Percentiles rank a stretch among this genome's conserved stretches.
These are phyloP conservation scores for Zophobas morio DNA, from an alignment of 1,140 invertebrate species.

Conservation along the genomic window DNA sequence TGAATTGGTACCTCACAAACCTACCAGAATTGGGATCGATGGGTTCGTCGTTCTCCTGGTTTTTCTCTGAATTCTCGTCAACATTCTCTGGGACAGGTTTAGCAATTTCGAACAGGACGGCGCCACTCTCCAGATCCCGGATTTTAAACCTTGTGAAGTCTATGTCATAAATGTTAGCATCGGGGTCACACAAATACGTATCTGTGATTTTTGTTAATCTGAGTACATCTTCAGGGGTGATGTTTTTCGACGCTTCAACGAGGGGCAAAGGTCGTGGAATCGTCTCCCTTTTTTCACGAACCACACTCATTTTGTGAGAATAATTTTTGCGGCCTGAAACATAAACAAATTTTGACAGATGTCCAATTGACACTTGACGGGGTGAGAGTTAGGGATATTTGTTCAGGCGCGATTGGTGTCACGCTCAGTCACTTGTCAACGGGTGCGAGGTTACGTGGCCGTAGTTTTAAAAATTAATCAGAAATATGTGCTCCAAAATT, in stretches of 20 bases:
- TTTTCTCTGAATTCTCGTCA: slow-evolving; percentile 77
- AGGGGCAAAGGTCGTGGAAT: slow-evolving; percentile 52
- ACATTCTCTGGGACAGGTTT: slow-evolving; percentile 82
- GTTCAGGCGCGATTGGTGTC: too few species aligned
- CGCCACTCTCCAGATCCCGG: slow-evolving; percentile 93
- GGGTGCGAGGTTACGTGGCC: background rate
- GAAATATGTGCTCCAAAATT: slow-evolving; percentile 7
- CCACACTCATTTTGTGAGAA: slow-evolving; percentile 62
- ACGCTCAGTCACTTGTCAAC: too few species aligned
- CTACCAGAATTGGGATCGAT: slow-evolving; percentile 92
- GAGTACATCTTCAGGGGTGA: slow-evolving; percentile 77
- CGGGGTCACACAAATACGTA: slow-evolving; percentile 91
- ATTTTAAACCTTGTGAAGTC: slow-evolving; percentile 99
- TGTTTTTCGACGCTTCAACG: slow-evolving; percentile 57
- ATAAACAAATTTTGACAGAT: slow-evolving; percentile 43
- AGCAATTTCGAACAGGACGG: slow-evolving; percentile 96
- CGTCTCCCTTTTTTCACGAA: slow-evolving; percentile 62
- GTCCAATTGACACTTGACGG: background rate
- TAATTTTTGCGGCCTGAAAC: background rate
- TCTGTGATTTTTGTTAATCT: slow-evolving; percentile 75
- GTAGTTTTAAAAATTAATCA: background rate
- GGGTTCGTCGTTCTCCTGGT: slow-evolving; percentile 75
- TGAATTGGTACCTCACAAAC: slow-evolving; percentile 98
- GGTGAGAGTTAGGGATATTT: too few species aligned
- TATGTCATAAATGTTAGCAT: slow-evolving; percentile 97